Conservation (phyloP, 2,113 vertebrate genomes). For the Struthio camelus region DNA sequence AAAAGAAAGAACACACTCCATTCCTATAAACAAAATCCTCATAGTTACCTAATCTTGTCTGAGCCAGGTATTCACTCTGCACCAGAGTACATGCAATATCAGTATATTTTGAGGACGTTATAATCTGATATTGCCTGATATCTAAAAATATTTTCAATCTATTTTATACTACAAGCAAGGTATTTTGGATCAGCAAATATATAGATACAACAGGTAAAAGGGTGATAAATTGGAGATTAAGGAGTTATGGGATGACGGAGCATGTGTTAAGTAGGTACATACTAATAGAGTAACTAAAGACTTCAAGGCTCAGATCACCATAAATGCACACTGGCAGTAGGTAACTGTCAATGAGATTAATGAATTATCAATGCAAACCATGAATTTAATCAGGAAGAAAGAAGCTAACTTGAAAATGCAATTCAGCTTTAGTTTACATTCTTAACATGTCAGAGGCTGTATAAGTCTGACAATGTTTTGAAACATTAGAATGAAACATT, state of each 20-base stretch:
- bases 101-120: too few relatives aligned
- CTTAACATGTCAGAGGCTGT: too few relatives aligned
- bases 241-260: neutral
- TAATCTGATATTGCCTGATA: too few relatives aligned
- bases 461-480: neutral
- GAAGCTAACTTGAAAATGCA: neutral
- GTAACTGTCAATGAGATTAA: neutral
- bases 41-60: neutral
- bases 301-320: neutral
- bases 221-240: accelerated
- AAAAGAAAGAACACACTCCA: neutral
- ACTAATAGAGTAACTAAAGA: neutral
- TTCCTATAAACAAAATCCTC: neutral
- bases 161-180: neutral
- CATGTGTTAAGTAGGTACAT: neutral
- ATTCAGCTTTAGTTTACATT: too few relatives aligned
- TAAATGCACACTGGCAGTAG: neutral
- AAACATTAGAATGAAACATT: neutral
- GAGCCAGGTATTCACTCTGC: neutral
- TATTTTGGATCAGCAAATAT: neutral
- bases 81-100: neutral
- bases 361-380: neutral
- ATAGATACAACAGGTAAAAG: neutral
- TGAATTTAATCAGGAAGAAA: neutral
- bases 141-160: too few relatives aligned